These are phyloP conservation scores for Balaeniceps rex DNA, from an alignment of 2,113 vertebrate species.

Conservation along the genomic window DNA sequence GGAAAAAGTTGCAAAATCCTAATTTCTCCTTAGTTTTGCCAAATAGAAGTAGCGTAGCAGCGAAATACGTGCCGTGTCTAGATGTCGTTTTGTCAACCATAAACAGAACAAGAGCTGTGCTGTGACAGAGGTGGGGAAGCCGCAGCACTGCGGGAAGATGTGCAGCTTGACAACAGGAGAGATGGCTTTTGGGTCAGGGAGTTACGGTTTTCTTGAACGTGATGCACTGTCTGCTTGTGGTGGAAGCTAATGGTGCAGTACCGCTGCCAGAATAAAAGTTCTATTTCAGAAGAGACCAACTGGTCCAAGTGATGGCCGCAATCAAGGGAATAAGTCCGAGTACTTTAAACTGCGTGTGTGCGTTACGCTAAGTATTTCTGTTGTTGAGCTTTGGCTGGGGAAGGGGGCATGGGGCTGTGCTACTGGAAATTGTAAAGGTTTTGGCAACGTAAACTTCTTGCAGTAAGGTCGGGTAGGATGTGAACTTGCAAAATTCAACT, in stretches of 20 bases:
- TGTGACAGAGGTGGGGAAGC: not conserved
- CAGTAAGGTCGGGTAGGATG: not conserved
- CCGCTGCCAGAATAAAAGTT: not conserved
- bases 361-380: accelerated
- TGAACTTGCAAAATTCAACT: not conserved
- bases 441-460: not conserved
- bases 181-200: not conserved
- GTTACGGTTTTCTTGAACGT: not conserved
- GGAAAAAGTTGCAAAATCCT: not conserved
- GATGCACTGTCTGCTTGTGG: not conserved
- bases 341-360: accelerated
- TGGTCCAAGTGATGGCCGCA: not conserved
- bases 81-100: not conserved
- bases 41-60: not conserved
- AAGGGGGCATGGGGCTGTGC: not conserved
- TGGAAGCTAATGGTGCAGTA: not conserved
- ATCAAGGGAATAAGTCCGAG: too few relatives aligned
- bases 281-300: not conserved
- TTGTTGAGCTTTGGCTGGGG: not conserved
- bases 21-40: not conserved
- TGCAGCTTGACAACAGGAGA: not conserved
- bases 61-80: not conserved
- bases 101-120: not conserved
- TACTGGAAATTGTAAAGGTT: not conserved
- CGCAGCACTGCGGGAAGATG: not conserved